Evolutionary conservation across 2,888 invertebrate genomes (phyloP), one percentile per base, ranked within the genome.

Genomic region (Drosophila meridionalis): DNA sequence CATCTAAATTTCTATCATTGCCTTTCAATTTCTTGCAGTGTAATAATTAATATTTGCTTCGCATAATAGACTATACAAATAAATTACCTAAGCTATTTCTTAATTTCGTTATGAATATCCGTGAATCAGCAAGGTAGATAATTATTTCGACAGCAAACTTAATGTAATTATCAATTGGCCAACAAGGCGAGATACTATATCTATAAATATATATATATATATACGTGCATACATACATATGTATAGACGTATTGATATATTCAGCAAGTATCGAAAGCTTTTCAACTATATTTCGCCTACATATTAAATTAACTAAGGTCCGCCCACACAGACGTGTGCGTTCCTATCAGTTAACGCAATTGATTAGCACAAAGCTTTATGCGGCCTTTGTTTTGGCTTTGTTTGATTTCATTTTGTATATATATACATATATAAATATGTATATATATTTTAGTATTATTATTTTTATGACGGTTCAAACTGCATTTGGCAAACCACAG

Each of bases 321-420:
- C 66, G 62, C 77, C 78, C 64, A 69, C 70, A 50, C 43, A 76
- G 70, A 50, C 67, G 59, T 50, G 38, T 0, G 32, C 42, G 30
- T 42, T 30, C 56, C 42, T 74, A 74, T 78, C 67, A 60, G 52
- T 64, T 62, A 38, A 50, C 42, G 69, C 68, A 74, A 70, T 69
- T 76, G 87, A 83, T 83, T 86, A 86, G 87, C 81, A 79, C 66
- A 63, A 84, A 80, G 85, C 85, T 87, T 59, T 43, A 32, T 38
- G 36, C 20, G 48, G 60, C 26, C 73, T 80, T 83, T 78, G 83
- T 76, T 76, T 64, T 43, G 61, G 52, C 30, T 66, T 63, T 79
- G 58, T 65, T 77, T 71, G 43, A 32, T 50, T 50, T 50, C 32
- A n/a, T 58, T 32, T 60, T 36, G 12, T 26, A 38, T 11, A 36